Evolutionary conservation across 2,888 invertebrate species (phyloP).

Genomic region (Pristionchus maxplancki): DNA sequence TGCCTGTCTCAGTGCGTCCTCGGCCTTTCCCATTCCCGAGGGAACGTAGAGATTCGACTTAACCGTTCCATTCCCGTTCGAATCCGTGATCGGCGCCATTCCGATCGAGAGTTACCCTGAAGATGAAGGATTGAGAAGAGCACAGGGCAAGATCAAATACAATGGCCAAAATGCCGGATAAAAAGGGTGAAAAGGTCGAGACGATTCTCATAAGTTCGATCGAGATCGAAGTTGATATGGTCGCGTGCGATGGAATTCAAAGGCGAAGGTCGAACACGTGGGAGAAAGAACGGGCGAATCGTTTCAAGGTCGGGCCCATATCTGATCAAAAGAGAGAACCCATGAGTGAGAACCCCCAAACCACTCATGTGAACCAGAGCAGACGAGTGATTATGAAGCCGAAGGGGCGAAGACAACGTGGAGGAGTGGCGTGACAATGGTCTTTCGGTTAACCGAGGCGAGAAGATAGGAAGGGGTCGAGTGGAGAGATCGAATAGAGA

Average conservation of each 20-base stretch:
- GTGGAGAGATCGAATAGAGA: neutral
- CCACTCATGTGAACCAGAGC: neutral
- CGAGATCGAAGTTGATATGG: neutral
- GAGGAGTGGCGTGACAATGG: constrained; percentile 14
- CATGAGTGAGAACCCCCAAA: neutral
- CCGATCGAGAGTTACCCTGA: constrained; percentile 16
- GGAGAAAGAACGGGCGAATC: neutral
- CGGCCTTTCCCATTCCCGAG: constrained; percentile 40
- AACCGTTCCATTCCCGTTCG: constrained; percentile 36
- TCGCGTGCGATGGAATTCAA: neutral
- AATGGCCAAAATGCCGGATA: too few species aligned
- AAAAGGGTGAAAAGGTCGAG: neutral
- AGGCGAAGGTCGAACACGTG: constrained; percentile 7
- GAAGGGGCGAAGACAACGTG: neutral
- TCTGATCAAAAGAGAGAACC: neutral
- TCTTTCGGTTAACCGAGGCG: constrained; percentile 18
- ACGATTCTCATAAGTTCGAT: neutral
- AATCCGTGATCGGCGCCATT: constrained; percentile 43
- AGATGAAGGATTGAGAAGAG: neutral
- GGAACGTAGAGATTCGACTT: constrained; percentile 3
- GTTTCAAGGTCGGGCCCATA: constrained; percentile 18
- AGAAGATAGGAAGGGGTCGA: neutral
- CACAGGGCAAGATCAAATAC: neutral
- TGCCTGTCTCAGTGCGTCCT: constrained; percentile 35
- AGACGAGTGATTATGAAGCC: neutral